Base-by-base conservation (phyloP, 2,888 invertebrate species). In the Perdita meconis region DNA sequence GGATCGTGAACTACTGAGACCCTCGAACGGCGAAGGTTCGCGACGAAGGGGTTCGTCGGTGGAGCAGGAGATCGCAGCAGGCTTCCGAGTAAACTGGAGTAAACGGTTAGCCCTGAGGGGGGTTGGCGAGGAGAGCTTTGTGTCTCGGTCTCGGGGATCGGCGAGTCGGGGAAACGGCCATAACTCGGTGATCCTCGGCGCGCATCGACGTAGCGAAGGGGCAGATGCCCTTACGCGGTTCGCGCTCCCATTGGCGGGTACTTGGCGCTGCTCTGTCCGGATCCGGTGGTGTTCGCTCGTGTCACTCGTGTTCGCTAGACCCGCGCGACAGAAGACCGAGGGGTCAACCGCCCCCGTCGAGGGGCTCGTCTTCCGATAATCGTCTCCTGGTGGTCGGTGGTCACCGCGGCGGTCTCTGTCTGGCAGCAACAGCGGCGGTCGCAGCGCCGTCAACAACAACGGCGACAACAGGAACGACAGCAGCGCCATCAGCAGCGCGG, bases 401-500 rank as follows among this genome's bases (percentile, higher is more conserved):
- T 50, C 55, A 30, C 57, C 38, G 16, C 61, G 53, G 72, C 61
- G 66, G 51, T 72, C 56, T 65, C 57, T 53, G 59, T 80, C 66
- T 66, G 68, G n/a, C 38, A 61, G 70, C 51, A 57, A 53, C 63
- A 38, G 61, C 53, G 8, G 36, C 38, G 51, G 56, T 22, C 34
- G 61, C 70, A 78, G 78, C 79, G 74, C 79, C 77, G 72, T 80
- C 79, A 72, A 82, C 83, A 82, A 80, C 77, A 74, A 71, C 76
- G 71, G 73, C 73, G 63, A 75, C 57, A 63, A 73, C 71, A 40
- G 64, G 34, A 56, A 67, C 74, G 75, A 77, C 36, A 60, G 63
- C 69, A 83, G 81, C 84, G 83, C 79, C 84, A 81, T 79, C 83
- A 81, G 63, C 79, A 82, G 73, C 85, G 76, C 81, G 75, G 76